Percentiles rank a stretch among this genome's conserved stretches.
phyloP scores from a whole-genome alignment of 1,140 invertebrate genomes.

The Paramacrobiotus metropolitanus region DNA sequence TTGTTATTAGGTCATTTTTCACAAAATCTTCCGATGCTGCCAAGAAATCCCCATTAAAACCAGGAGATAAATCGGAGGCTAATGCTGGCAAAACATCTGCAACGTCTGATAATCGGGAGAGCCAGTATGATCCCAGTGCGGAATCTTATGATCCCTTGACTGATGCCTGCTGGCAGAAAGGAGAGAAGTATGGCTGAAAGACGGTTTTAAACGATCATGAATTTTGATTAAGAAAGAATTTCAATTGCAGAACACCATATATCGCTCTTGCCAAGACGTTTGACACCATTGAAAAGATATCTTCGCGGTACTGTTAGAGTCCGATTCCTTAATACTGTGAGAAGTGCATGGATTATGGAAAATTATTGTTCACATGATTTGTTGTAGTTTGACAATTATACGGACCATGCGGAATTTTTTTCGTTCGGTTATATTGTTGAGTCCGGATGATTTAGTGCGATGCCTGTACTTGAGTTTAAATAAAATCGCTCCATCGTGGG shows the following conservation, averaged over 20 bases:
- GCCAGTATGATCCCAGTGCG: neutral
- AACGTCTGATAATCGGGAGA: too few relatives aligned
- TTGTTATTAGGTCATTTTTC: too few relatives aligned
- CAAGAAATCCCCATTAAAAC: neutral
- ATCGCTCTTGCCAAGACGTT: conserved; percentile 69
- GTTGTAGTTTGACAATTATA: conserved; percentile 56
- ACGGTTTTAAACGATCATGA: neutral
- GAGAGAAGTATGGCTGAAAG: conserved; percentile 35
- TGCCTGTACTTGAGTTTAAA: conserved; percentile 88
- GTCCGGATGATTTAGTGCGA: conserved; percentile 59
- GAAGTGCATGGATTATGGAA: too few relatives aligned
- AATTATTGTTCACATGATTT: neutral
- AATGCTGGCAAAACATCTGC: too few relatives aligned
- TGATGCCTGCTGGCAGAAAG: conserved; percentile 57
- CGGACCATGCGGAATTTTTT: conserved; percentile 84
- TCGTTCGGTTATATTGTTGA: conserved; percentile 63
- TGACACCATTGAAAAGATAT: conserved; percentile 66
- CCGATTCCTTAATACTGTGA: too few relatives aligned
- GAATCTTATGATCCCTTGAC: conserved; percentile 59
- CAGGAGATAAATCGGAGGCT: neutral
- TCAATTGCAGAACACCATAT: conserved; percentile 55
- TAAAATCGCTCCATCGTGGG: conserved; percentile 76
- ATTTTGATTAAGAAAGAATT: too few relatives aligned
- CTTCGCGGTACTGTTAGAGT: conserved; percentile 29
- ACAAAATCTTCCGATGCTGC: too few relatives aligned